Conservation (phyloP, 2,888 invertebrate species). For the Machimus rusticus region DNA sequence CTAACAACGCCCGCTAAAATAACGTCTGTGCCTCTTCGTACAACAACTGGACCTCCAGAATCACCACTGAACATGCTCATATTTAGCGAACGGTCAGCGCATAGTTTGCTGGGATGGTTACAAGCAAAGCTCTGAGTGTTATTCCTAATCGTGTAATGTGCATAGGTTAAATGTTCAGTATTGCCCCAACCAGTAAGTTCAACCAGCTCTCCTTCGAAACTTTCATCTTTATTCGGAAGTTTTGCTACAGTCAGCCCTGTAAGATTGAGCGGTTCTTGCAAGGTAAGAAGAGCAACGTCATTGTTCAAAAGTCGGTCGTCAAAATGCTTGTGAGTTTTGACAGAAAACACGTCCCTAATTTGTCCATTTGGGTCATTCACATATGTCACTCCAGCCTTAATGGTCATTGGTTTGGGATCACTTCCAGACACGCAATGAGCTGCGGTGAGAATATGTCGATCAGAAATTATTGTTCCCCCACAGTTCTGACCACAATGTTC, state of each 20-base stretch:
- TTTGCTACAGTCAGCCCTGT: neutral
- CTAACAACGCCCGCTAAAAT: neutral
- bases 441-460: neutral
- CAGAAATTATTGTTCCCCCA: neutral
- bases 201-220: neutral
- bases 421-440: neutral
- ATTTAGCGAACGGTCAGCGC: neutral
- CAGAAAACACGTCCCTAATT: neutral
- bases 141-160: neutral
- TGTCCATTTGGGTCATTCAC: neutral
- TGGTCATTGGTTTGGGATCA: neutral
- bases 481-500: neutral
- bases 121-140: neutral
- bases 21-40: neutral
- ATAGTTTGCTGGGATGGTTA: neutral
- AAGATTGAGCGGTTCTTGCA: neutral
- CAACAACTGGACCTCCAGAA: neutral
- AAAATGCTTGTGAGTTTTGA: neutral
- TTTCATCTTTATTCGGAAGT: neutral
- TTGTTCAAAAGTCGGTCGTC: neutral
- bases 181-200: neutral
- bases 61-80: neutral
- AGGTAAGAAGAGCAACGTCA: neutral
- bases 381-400: neutral
- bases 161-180: neutral